Base-by-base conservation (phyloP, 2,797 vertebrate species). In the Artibeus jamaicensis region DNA sequence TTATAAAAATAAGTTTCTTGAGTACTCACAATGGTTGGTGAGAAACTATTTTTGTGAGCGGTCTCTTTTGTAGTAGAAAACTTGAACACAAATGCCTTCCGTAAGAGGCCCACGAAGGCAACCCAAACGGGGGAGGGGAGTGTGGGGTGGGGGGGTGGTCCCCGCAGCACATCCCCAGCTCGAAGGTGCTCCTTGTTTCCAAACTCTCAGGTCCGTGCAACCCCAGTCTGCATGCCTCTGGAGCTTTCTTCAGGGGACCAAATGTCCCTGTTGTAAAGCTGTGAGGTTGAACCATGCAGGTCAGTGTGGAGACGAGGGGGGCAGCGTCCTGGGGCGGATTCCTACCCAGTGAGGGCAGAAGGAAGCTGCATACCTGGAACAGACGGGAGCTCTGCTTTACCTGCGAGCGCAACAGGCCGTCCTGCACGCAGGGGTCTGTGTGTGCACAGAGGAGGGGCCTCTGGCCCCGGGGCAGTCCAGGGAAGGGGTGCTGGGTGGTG, bases 101-200 rank as follows among this genome's bases (percentile, higher is more conserved):
- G 6, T 29, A 8, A 8, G 78, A 67, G 37, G 22, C 21, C 53
- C 32, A 1, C 0, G 16, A 34, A 44, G 59, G 42, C 12, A 4
- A 11, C 39, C 4, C 0, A 1, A 18, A 16, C 2, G 24, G 29
- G 62, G 50, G 22, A 29, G 57, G 24, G 22, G 22, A 2, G 1
- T 9, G 22, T 9, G 8, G 46, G 55, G 50, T 29, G 2, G 2
- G 1, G 10, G 34, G 8, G 76, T 2, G 48, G 48, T 2, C 48
- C 5, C 2, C 4, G 18, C 19, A 6, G 68, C 67, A 3, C 6
- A 1, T 10, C 2, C 26, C 44, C 10, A 7, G 8, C 0, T 5
- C 5, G 68, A 7, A 62, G 77, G 8, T 3, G 11, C 10, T 4
- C 2, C 2, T 21, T 26, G 0, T 42, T 6, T 16, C 39, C 86